Evolutionary conservation across 2,113 vertebrate species (phyloP), one percentile per base, ranked within the genome.

Genomic region (Bubo bubo): DNA sequence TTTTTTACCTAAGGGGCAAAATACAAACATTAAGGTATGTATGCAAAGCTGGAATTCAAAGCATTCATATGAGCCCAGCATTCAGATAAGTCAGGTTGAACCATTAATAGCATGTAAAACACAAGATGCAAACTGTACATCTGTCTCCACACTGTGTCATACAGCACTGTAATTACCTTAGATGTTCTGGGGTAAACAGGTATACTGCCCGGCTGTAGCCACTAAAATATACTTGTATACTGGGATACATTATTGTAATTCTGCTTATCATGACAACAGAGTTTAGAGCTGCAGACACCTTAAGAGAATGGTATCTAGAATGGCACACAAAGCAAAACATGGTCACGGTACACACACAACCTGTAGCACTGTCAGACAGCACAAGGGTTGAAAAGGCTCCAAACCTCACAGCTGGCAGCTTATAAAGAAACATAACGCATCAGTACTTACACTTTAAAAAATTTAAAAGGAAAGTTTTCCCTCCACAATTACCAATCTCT

Each of bases 261-360:
- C 49, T 17, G 16, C 47, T 49, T 37, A 53, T 3, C 0, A 0
- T 0, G 13, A 19, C 18, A 22, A 9, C 0, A 10, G 12, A 43
- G 30, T 3, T 27, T 2, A 30, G 20, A 77, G 39, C 17, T n/a
- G 9, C 1, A 12, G 34, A 15, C 6, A 5, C 9, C 1, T 21
- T 12, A 27, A 12, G 37, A n/a, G n/a, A 23, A 35, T 10, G 22
- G 34, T 21, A 34, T 1, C 1, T 15, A 7, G 49, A 32, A 34
- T 0, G 4, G 14, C 28, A 8, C 37, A 6, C 4, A 2, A 6
- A 30, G 59, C 18, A 12, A 12, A 21, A 34, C 0, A 3, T 0
- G 5, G 19, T 4, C 66, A 14, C 43, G 14, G 47, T 2, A 16
- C 23, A 7, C 35, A 12, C n/a, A 14, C 6, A 8, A 53, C 15